Base-by-base conservation (phyloP, 2,797 vertebrate genomes). In the Tapera naevia region DNA sequence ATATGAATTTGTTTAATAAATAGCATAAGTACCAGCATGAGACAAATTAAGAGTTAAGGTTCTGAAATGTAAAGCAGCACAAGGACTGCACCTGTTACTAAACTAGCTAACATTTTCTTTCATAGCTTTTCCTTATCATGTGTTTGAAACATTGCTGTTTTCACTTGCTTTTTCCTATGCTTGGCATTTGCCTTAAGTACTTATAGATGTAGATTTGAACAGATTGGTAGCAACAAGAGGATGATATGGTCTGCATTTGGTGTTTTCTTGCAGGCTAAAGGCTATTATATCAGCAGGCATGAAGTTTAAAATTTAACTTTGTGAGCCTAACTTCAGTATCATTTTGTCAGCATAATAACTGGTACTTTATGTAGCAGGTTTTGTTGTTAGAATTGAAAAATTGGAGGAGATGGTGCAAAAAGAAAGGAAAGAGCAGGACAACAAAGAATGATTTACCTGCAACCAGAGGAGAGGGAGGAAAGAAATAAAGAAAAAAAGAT, bases 111-210 rank as follows among this genome's bases (percentile, higher is more conserved):
- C 92, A 95, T 93, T 97, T 97, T 89, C 85, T 86, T 86, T 86
- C 85, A 15, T 80, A 79, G 85, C 46, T 93, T 75, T 84, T 91
- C 86, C 39, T 86, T 70, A 90, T 90, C 93, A 93, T 28, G 46
- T 94, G 91, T 72, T 69, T 50, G 85, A 96, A 95, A 93, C 89
- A 89, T 84, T 90, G 62, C 80, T 91, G 92, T 91, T 95, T 96
- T 84, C 94, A 60, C 87, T 94, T 79, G 92, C 60, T 74, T 93
- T 86, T 96, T 75, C 91, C 80, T 81, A 32, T 64, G 73, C 89
- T 90, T 94, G 93, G 95, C 95, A 96, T 97, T 97, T 97, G 87
- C 92, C 87, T 94, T 78, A 58, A 92, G 85, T 89, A 58, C 95
- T 93, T 87, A 75, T 89, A 91, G 89, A 92, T 80, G 82, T 89